phyloP scores from a whole-genome alignment of 2,888 invertebrate species.

The Caenorhabditis sinica region DNA sequence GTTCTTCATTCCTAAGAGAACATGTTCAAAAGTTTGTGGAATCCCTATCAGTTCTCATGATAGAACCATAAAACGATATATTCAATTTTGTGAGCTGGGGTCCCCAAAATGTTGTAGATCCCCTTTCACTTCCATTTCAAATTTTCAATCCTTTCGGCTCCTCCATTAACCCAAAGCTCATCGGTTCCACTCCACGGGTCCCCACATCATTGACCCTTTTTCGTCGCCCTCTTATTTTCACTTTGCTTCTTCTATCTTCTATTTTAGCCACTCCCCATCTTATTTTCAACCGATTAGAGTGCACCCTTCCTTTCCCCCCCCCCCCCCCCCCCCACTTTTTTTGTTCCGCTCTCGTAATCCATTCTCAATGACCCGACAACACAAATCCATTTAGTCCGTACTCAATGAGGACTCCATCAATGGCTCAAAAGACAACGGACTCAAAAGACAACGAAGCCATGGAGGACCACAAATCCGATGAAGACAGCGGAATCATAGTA shows the following conservation, averaged over 20 bases:
- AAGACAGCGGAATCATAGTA: slow-evolving; percentile 50
- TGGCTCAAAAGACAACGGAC: background rate
- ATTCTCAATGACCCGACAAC: slow-evolving; percentile 33
- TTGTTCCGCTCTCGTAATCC: slow-evolving; percentile 21
- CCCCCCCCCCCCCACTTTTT: background rate
- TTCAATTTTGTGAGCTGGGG: too few species aligned
- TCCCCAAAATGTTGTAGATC: too few species aligned
- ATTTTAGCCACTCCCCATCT: slow-evolving; percentile 4
- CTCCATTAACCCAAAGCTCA: background rate
- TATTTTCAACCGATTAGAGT: background rate
- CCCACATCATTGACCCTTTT: background rate
- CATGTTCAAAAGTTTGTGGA: too few species aligned
- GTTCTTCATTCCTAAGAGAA: too few species aligned
- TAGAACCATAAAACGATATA: too few species aligned
- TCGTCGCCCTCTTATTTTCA: background rate
- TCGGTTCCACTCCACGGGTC: background rate
- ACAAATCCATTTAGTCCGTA: slow-evolving; percentile 27
- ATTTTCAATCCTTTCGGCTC: too few species aligned
- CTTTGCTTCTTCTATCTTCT: slow-evolving; percentile 5
- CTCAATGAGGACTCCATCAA: slow-evolving; percentile 6
- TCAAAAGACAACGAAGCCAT: too few species aligned
- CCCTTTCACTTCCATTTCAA: background rate
- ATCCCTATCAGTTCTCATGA: too few species aligned
- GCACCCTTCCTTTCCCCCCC: background rate
- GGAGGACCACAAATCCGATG: slow-evolving; percentile 33